A percentile compares a stretch with the other conserved stretches of the same genome.
These are phyloP conservation scores for Caenorhabditis becei DNA, from an alignment of 2,888 invertebrate species.

Conservation along the genomic window DNA sequence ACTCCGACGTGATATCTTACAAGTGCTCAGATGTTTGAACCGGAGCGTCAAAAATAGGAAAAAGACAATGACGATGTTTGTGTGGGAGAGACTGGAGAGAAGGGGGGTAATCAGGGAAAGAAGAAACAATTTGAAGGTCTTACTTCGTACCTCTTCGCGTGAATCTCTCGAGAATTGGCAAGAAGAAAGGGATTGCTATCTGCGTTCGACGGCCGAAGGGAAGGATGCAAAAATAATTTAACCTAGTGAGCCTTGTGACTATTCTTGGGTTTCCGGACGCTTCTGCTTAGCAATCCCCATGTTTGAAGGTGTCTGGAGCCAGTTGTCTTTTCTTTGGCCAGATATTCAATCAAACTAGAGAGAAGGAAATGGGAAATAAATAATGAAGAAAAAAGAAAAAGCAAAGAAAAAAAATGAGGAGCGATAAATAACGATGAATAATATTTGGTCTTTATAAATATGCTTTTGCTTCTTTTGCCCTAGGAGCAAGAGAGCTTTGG, in stretches of 20 bases:
- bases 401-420: slow-evolving; percentile 15
- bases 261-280: slow-evolving; percentile 23
- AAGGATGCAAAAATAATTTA: slow-evolving; percentile 54
- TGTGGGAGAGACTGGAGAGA: slow-evolving; percentile 27
- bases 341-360: slow-evolving; percentile 7
- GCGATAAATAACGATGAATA: slow-evolving; percentile 20
- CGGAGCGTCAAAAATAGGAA: background rate
- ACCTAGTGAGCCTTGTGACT: slow-evolving; percentile 43
- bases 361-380: background rate
- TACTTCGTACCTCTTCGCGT: slow-evolving; percentile 26
- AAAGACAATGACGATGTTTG: slow-evolving; percentile 25
- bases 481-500: background rate
- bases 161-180: slow-evolving; percentile 46
- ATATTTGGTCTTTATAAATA: slow-evolving; percentile 23
- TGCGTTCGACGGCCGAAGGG: slow-evolving; percentile 21
- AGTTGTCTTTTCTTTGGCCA: slow-evolving; percentile 13
- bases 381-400: background rate
- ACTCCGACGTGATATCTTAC: slow-evolving; percentile 35
- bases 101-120: slow-evolving; percentile 22
- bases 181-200: slow-evolving; percentile 31
- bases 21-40: slow-evolving; percentile 36
- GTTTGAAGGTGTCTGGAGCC: no score
- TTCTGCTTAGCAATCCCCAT: background rate
- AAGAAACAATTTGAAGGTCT: slow-evolving; percentile 60
- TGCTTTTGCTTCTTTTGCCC: background rate